Evolutionary conservation across 2,888 invertebrate species (phyloP).

Genomic region (Parnassius smintheus): DNA sequence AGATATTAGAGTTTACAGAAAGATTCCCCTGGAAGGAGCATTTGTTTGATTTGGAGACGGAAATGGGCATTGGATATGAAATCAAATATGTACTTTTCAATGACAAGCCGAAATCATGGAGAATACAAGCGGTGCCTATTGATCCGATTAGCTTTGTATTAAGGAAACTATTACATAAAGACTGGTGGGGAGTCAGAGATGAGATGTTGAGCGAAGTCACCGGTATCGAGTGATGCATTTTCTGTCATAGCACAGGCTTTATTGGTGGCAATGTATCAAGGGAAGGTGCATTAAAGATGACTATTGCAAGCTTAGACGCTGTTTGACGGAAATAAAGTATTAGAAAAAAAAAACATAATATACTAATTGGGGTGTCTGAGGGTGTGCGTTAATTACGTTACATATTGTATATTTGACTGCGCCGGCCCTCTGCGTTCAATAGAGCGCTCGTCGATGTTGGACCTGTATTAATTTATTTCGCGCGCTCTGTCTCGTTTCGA

Average conservation of each 20-base stretch:
- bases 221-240: constrained; percentile 88
- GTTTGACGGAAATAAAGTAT: background rate
- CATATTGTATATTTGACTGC: too few species aligned
- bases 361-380: too few species aligned
- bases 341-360: background rate
- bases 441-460: too few species aligned
- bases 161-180: constrained; percentile 88
- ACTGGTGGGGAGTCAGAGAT: constrained; percentile 93
- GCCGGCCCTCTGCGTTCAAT: too few species aligned
- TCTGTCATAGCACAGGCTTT: constrained; percentile 95
- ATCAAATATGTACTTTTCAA: constrained; percentile 88
- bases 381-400: too few species aligned
- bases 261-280: constrained; percentile 93
- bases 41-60: constrained; percentile 89
- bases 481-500: too few species aligned
- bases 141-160: constrained; percentile 85
- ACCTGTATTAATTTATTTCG: too few species aligned
- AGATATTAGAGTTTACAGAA: constrained; percentile 88
- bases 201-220: constrained; percentile 84
- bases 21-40: constrained; percentile 96
- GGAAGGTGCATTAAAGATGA: constrained; percentile 94
- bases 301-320: constrained; percentile 83
- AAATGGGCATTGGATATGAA: constrained; percentile 81
- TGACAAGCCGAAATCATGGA: constrained; percentile 85
- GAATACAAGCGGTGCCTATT: constrained; percentile 92